phyloP scores from a whole-genome alignment of 2,113 vertebrate species.

The Casuarius casuarius region DNA sequence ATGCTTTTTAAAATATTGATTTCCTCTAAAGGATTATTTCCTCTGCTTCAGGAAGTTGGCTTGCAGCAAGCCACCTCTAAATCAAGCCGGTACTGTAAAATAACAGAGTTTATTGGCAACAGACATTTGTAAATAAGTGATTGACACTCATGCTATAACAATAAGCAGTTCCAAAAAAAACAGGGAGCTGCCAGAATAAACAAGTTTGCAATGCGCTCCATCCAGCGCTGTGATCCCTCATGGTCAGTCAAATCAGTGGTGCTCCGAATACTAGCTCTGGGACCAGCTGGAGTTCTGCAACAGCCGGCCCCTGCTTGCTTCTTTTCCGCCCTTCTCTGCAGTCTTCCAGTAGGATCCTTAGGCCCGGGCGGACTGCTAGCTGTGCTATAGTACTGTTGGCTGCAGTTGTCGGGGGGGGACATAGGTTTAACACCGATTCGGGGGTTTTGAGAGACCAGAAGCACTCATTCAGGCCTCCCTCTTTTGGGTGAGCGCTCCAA shows the following conservation, averaged over 20 bases:
- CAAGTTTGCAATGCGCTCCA: neutral
- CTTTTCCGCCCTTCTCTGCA: neutral
- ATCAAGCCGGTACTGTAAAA: neutral
- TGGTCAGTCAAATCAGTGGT: slow-evolving; percentile 2
- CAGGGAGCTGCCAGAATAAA: slow-evolving; percentile 62
- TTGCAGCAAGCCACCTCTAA: slow-evolving; percentile 28
- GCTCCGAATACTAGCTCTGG: slow-evolving; percentile 3
- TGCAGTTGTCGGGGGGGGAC: too few species aligned
- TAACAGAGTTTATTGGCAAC: slow-evolving; percentile 48
- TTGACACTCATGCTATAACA: slow-evolving; percentile 46
- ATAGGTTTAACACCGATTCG: too few species aligned
- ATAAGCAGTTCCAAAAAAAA: slow-evolving; percentile 38
- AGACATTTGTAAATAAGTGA: slow-evolving; percentile 60
- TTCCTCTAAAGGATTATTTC: neutral
- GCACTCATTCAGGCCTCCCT: neutral
- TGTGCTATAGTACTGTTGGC: fast-evolving
- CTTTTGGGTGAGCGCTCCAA: neutral
- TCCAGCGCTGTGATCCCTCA: neutral
- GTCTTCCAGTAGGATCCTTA: neutral
- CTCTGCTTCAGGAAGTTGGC: slow-evolving; percentile 26
- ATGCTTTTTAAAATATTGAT: neutral
- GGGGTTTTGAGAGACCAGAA: too few species aligned
- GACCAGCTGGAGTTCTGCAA: slow-evolving; percentile 9
- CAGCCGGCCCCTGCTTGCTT: neutral
- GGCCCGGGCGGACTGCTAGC: neutral